Conservation (phyloP, 1,140 invertebrate species). For the Himalopsyche phryganea region DNA sequence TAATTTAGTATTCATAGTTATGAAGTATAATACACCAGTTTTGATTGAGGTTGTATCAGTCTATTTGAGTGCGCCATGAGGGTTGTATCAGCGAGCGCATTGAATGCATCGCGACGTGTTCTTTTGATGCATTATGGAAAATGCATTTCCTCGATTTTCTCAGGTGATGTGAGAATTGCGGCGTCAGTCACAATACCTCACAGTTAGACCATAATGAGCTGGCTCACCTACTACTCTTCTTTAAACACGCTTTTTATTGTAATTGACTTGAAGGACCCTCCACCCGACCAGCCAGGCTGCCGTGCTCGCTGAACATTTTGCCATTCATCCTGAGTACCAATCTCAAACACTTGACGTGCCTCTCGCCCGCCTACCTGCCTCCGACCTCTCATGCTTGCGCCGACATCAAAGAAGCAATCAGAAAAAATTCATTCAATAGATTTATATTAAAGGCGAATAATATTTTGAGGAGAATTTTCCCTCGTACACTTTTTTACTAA, state of each 20-base stretch:
- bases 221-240: not conserved
- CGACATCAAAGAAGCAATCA: slow-evolving; percentile 19
- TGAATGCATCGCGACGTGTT: no score
- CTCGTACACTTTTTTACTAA: slow-evolving; percentile 15
- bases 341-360: slow-evolving; percentile 1
- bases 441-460: slow-evolving; percentile 14
- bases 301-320: not conserved
- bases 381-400: not conserved
- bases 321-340: slow-evolving; percentile 20
- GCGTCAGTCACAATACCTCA: no score
- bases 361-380: not conserved
- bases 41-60: no score
- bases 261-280: slow-evolving; percentile 3
- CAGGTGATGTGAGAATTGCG: no score
- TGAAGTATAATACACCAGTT: no score
- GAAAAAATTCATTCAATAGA: slow-evolving; percentile 21
- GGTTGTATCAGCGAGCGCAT: no score
- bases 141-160: no score
- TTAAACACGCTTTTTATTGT: slow-evolving; percentile 1
- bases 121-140: no score
- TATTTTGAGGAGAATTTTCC: slow-evolving; percentile 9
- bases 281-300: not conserved
- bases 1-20: no score
- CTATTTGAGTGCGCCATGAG: no score
- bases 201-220: no score